phyloP scores from a whole-genome alignment of 2,113 vertebrate species.

The Macaca fascicularis region DNA sequence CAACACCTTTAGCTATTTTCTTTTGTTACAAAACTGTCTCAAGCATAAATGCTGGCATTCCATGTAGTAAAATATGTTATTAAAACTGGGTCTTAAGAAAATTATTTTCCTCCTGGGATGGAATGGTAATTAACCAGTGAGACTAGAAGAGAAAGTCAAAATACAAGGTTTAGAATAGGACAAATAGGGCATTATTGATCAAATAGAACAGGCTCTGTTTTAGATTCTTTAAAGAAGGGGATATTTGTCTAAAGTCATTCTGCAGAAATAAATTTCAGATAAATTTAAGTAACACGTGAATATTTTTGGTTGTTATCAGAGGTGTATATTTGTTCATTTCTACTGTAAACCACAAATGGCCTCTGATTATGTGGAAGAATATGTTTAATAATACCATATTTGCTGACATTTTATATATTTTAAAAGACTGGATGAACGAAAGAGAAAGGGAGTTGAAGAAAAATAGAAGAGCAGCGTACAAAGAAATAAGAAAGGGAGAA shows the following conservation, averaged over 20 bases:
- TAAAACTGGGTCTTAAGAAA: background rate
- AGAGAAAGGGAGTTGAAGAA: background rate
- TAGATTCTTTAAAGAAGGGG: background rate
- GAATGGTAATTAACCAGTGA: background rate
- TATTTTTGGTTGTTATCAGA: background rate
- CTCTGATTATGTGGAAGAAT: background rate
- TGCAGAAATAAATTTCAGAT: background rate
- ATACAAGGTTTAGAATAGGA: background rate
- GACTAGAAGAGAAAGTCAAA: background rate
- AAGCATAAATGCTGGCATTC: background rate
- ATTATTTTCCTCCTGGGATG: background rate
- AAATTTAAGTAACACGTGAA: background rate
- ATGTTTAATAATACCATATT: background rate
- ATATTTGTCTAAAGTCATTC: background rate
- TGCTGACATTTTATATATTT: background rate
- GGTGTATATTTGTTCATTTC: background rate
- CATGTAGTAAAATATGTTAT: background rate
- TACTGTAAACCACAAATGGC: background rate
- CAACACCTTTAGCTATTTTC: slow-evolving; percentile 1
- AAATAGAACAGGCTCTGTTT: background rate
- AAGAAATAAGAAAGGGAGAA: background rate
- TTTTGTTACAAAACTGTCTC: slow-evolving; percentile 30
- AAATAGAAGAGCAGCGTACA: background rate
- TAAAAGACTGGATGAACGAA: background rate
- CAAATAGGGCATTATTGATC: background rate